Evolutionary conservation across 2,113 vertebrate species (phyloP), one percentile per base, ranked within the genome.

Genomic region (Hippocampus zosterae): DNA sequence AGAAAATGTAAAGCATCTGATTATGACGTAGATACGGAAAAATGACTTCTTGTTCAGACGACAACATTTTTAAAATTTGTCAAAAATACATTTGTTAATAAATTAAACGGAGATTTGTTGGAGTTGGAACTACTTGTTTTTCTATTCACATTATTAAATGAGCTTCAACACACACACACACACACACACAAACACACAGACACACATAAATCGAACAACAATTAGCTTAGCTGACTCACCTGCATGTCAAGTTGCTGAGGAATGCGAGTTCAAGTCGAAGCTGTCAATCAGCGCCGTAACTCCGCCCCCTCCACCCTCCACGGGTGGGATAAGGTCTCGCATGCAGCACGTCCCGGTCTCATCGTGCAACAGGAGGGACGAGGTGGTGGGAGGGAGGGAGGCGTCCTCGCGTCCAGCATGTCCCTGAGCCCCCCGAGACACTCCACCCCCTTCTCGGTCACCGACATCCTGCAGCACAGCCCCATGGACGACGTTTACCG

Each of bases 391-490:
- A 82, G 85, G 88, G 85, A 78, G 76, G 84, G 75, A 81, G 83
- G 68, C 63, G 37, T 52, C 46, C 69, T 74, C 19, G 65, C 68
- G 71, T 60, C 66, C 70, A 64, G 29, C 93, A 96, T 97, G 96
- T 96, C 95, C 92, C 92, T 95, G 89, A 96, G 95, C 93, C 95
- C 95, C 74, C 94, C 83, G 94, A 94, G 91, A 95, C 95, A 16
- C 57, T 33, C 57, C 91, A 96, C 95, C 74, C 96, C 94, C 87
- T 98, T 97, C 92, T 97, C 95, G 78, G 95, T 97, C 78, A 92
- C 88, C 74, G 95, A 97, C 88, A 95, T 97, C 78, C 86, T 97
- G 85, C 96, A 94, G 88, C 95, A 95, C 77, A 91, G 93, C 73
- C 88, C 87, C 44, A 84, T 89, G 80, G 95, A 93, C 65, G 68